Percentiles rank a stretch among this genome's conserved stretches.
These are phyloP conservation scores for Meliscaeva auricollis DNA, from an alignment of 2,888 invertebrate genomes.

Conservation along the genomic window DNA sequence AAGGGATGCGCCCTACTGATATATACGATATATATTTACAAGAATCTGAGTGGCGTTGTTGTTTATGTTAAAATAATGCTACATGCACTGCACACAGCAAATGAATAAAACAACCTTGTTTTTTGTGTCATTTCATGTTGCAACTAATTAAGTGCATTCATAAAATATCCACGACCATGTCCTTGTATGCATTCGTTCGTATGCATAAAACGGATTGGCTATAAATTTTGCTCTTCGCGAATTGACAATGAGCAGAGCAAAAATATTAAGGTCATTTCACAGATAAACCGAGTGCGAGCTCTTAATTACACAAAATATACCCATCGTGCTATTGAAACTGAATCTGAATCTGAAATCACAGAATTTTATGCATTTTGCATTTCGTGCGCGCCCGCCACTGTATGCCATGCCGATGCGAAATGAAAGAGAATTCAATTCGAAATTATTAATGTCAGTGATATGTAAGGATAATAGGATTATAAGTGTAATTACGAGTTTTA, in stretches of 20 bases:
- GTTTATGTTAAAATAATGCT: constrained; percentile 42
- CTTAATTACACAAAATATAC: constrained; percentile 47
- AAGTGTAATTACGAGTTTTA: constrained; percentile 54
- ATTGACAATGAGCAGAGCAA: constrained; percentile 35
- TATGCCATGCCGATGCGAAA: constrained; percentile 20
- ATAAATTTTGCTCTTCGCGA: constrained; percentile 54
- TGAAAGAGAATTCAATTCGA: constrained; percentile 55
- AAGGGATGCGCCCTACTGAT: too few relatives aligned
- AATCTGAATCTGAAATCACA: constrained; percentile 9
- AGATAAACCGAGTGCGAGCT: constrained; percentile 57
- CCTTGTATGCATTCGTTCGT: neutral
- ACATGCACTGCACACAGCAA: constrained; percentile 22
- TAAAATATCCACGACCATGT: constrained; percentile 31
- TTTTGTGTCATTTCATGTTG: constrained; percentile 45
- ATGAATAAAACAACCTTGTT: constrained; percentile 45
- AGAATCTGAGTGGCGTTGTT: neutral
- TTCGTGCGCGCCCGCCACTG: neutral
- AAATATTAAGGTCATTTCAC: constrained; percentile 62
- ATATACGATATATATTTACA: neutral
- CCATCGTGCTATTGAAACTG: constrained; percentile 13
- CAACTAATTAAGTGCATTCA: constrained; percentile 51
- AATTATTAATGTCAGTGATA: constrained; percentile 66
- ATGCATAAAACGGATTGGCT: constrained; percentile 22
- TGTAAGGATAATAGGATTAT: constrained; percentile 73
- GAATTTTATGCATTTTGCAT: neutral